phyloP scores from a whole-genome alignment of 2,113 vertebrate species.

The Crotophaga sulcirostris region DNA sequence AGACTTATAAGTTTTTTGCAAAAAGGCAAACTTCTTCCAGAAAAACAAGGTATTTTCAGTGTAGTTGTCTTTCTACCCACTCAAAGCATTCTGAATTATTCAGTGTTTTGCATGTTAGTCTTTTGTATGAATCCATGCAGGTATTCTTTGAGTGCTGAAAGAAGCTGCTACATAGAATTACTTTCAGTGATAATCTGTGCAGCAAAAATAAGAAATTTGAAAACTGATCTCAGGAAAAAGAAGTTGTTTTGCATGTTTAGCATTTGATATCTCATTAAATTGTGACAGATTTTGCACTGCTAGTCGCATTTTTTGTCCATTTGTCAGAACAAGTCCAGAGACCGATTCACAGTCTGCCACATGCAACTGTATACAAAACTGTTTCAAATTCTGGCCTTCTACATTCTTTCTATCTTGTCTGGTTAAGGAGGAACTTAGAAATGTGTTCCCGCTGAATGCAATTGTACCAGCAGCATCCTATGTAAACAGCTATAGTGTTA shows the following conservation, averaged over 20 bases:
- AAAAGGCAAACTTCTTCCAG: background rate
- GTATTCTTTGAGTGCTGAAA: background rate
- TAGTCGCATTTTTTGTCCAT: background rate
- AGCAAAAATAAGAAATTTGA: background rate
- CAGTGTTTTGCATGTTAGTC: background rate
- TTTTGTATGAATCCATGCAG: background rate
- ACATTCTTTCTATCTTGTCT: background rate
- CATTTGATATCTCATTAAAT: background rate
- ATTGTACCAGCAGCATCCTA: background rate
- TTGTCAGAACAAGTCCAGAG: background rate
- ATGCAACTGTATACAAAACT: background rate
- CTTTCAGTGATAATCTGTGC: background rate
- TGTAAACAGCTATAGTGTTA: background rate
- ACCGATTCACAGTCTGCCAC: background rate
- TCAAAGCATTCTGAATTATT: conserved; percentile 43
- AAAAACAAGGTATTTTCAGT: conserved; percentile 18
- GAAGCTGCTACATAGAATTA: background rate
- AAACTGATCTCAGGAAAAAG: background rate
- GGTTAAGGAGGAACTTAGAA: background rate
- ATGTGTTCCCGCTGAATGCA: background rate
- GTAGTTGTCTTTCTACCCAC: background rate
- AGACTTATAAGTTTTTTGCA: background rate
- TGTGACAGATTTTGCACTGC: background rate
- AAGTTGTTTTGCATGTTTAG: background rate
- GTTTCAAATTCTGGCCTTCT: background rate